phyloP scores from a whole-genome alignment of 2,797 vertebrate species.

The Pteronotus mesoamericanus region DNA sequence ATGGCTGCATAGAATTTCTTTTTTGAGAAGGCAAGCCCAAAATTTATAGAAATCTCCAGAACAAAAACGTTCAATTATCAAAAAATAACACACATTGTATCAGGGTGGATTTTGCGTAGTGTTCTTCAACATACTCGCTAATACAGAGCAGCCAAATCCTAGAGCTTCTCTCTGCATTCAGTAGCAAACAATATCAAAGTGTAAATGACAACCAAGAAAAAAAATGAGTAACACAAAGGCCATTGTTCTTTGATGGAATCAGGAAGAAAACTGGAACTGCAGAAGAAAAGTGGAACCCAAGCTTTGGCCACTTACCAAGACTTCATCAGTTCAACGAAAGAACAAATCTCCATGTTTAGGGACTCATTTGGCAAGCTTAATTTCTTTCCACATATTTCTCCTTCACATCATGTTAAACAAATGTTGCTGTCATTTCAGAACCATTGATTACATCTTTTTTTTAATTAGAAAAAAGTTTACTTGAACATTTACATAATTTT shows the following conservation, averaged over 20 bases:
- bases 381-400: conserved; percentile 42
- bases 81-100: conserved; percentile 17
- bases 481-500: conserved; percentile 79
- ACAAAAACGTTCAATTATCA: conserved; percentile 27
- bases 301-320: conserved; percentile 66
- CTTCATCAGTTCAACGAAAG: conserved; percentile 60
- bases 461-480: conserved; percentile 67
- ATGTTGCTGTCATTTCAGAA: conserved; percentile 50
- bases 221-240: background rate
- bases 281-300: conserved; percentile 11
- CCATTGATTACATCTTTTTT: conserved; percentile 73
- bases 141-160: conserved; percentile 49
- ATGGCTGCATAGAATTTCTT: background rate
- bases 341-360: conserved; percentile 63
- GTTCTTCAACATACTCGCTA: conserved; percentile 44
- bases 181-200: conserved; percentile 20
- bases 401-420: conserved; percentile 59
- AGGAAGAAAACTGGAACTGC: background rate
- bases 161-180: conserved; percentile 39
- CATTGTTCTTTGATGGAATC: conserved; percentile 9
- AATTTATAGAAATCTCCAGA: conserved; percentile 36
- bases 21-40: background rate
- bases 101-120: conserved; percentile 70
- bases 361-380: conserved; percentile 46
- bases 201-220: background rate